phyloP scores from a whole-genome alignment of 2,113 vertebrate species.

The Nyctibius bracteatus region DNA sequence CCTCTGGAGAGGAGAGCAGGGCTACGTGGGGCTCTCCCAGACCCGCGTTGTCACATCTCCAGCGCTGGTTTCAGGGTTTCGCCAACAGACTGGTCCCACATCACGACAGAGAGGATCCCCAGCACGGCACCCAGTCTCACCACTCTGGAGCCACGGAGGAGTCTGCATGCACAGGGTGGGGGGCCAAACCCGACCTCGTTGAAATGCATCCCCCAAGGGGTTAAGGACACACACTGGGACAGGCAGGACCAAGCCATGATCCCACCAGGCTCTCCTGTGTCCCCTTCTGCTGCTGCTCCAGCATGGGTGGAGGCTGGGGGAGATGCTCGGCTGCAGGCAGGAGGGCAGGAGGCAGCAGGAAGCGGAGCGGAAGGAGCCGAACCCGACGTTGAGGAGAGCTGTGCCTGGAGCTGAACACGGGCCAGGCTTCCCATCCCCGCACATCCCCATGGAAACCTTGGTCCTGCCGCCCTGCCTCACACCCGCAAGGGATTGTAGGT shows the following conservation, averaged over 20 bases:
- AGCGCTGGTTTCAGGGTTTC: not conserved
- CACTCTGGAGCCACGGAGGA: fast-evolving
- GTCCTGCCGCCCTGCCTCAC: not conserved
- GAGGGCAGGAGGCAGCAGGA: not conserved
- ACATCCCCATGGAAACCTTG: conserved; percentile 39
- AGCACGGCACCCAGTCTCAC: fast-evolving
- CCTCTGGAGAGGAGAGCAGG: not conserved
- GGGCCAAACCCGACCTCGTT: not conserved
- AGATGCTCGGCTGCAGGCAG: not conserved
- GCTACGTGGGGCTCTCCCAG: not conserved
- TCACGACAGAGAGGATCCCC: not conserved
- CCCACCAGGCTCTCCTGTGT: not conserved
- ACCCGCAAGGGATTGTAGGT: not conserved
- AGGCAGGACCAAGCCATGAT: not conserved
- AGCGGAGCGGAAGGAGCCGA: conserved; percentile 50
- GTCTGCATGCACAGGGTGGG: fast-evolving
- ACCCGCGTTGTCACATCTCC: fast-evolving
- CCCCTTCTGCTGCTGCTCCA: not conserved
- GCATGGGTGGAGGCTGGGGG: not conserved
- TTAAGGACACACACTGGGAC: not conserved
- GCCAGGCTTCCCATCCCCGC: not conserved
- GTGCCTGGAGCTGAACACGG: conserved; percentile 25
- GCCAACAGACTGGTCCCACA: not conserved
- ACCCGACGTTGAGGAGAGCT: not conserved
- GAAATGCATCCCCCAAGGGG: not conserved